Conservation (phyloP, 2,113 vertebrate genomes). For the Dipodomys ordii region DNA sequence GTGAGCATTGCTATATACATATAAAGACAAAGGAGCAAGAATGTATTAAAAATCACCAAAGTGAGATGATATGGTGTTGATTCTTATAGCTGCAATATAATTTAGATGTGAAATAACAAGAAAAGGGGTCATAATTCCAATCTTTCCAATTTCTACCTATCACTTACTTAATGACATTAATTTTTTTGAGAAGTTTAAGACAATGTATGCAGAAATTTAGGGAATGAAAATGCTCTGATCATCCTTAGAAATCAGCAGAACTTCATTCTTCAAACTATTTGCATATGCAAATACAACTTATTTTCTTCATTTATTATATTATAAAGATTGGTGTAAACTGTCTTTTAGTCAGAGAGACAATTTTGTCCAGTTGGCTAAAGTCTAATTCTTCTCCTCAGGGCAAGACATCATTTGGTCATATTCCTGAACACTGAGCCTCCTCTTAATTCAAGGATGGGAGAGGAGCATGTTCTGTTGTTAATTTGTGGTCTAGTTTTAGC, state of each 20-base stretch:
- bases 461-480: background rate
- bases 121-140: background rate
- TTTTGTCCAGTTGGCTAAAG: background rate
- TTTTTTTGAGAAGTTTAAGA: slow-evolving; percentile 32
- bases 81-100: background rate
- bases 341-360: background rate
- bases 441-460: background rate
- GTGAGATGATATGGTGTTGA: background rate
- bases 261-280: slow-evolving; percentile 43
- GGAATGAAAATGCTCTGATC: background rate
- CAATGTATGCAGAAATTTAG: background rate
- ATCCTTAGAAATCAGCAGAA: slow-evolving; percentile 25
- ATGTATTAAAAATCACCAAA: background rate
- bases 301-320: background rate
- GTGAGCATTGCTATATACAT: background rate
- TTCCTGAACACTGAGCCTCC: background rate
- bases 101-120: background rate
- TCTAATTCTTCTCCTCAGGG: background rate
- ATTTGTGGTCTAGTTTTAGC: background rate
- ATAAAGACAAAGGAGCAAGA: background rate
- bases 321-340: background rate
- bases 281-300: background rate
- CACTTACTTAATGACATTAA: background rate
- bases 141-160: background rate
- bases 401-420: background rate